A percentile compares a stretch with the other conserved stretches of the same genome.
Evolutionary conservation across 2,888 invertebrate species (phyloP).

Genomic region (Tetragonula carbonaria): DNA sequence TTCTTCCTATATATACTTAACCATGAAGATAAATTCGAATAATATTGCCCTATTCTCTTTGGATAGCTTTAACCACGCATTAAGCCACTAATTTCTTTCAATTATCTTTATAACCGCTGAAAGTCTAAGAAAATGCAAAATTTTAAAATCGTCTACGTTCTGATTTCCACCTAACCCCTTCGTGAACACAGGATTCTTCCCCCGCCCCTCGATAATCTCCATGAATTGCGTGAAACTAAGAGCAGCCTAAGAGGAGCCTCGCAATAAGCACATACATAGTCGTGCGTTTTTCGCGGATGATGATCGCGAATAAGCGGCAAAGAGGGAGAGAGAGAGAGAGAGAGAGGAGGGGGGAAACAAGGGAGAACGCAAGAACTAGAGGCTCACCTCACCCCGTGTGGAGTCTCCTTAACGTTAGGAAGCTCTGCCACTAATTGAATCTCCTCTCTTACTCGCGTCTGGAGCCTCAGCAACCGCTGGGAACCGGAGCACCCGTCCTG

Average conservation of each 20-base stretch:
- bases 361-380: slow-evolving; percentile 31
- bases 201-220: slow-evolving; percentile 9
- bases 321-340: not conserved
- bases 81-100: no score
- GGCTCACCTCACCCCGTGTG: slow-evolving; percentile 73
- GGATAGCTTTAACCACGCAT: no score
- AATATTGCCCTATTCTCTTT: no score
- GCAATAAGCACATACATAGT: slow-evolving; percentile 9
- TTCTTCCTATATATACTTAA: no score
- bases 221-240: slow-evolving; percentile 1
- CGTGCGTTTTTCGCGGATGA: slow-evolving; percentile 26
- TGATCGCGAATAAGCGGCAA: slow-evolving; percentile 9
- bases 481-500: slow-evolving; percentile 83
- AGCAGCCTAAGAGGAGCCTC: slow-evolving; percentile 1
- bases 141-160: not conserved
- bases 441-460: slow-evolving; percentile 83
- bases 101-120: not conserved
- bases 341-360: not conserved
- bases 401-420: slow-evolving; percentile 82
- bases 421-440: slow-evolving; percentile 84
- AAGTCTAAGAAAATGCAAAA: not conserved
- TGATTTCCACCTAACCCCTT: not conserved
- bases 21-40: no score
- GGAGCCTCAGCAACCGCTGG: slow-evolving; percentile 82
- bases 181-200: not conserved